A percentile compares a stretch with the other conserved stretches of the same genome.
Conservation (phyloP, 2,888 invertebrate genomes). For the Drosophila infuscata region DNA sequence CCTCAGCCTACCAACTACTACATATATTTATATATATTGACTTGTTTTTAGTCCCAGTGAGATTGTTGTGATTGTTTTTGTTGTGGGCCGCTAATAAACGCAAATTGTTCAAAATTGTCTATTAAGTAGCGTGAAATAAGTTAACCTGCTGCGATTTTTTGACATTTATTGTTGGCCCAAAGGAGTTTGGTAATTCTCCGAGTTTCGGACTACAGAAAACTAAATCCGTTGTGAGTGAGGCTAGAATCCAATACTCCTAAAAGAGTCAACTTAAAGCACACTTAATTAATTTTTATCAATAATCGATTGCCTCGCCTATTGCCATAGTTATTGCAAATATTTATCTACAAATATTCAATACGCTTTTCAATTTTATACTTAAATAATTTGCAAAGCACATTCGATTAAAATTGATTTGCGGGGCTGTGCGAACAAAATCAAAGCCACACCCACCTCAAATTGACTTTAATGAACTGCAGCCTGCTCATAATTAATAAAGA, state of each 20-base stretch:
- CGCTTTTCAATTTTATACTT: slow-evolving; percentile 38
- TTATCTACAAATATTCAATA: slow-evolving; percentile 17
- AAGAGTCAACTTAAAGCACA: background rate
- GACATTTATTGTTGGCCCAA: slow-evolving; percentile 47
- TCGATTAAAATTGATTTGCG: slow-evolving; percentile 47
- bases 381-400: slow-evolving; percentile 42
- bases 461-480: slow-evolving; percentile 47
- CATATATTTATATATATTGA: background rate
- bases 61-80: slow-evolving; percentile 48
- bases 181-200: background rate
- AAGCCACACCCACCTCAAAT: slow-evolving; percentile 65
- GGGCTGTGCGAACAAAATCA: slow-evolving; percentile 7
- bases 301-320: background rate
- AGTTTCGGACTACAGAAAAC: background rate
- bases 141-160: slow-evolving; percentile 39
- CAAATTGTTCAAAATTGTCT: slow-evolving; percentile 68
- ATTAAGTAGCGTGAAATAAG: slow-evolving; percentile 68
- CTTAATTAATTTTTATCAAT: background rate
- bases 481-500: slow-evolving; percentile 48
- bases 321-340: background rate
- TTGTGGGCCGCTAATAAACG: slow-evolving; percentile 67
- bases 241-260: background rate
- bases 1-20: background rate
- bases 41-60: background rate
- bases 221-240: background rate